Evolutionary conservation across 2,888 invertebrate species (phyloP), one percentile per base, ranked within the genome.

Genomic region (Molorchus minor): DNA sequence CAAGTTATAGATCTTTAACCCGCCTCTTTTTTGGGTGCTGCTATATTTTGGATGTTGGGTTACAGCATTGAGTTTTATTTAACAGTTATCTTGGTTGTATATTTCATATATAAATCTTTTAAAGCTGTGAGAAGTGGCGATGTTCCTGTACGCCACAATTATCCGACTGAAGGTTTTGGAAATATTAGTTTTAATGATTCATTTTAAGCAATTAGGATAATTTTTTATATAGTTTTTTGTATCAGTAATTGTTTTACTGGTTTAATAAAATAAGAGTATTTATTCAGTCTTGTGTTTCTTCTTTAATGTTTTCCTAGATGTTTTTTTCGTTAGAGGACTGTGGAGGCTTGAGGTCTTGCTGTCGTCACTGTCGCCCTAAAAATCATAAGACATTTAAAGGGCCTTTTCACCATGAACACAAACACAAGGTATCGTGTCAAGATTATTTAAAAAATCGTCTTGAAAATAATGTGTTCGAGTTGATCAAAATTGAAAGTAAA

Each of bases 1-100:
- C 90, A 3, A 87, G 86, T 46, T 86, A 89, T 67, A 82, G 83
- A 33, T 85, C 86, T 53, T 74, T 89, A 20, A 71, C 82, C 1
- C 85, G 85, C 80, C 69, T 88, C 21, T 74, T 78, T n/a, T 2
- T 53, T 87, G 0, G 85, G 87, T 1, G 83, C 83, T 47, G 64
- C 86, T 4, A 35, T 86, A 2, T 82, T 83, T 33, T 84, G 83
- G 79, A 67, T 84, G 36, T 81, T 85, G 49, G 86, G 86, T 40
- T 85, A 82, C 62, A 82, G 83, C 58, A 77, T 82, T n/a, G 61
- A 82, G n/a, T 77, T 80, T 35, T 86, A 85, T 70, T 55, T 84
- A 12, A 80, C 84, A 45, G 70, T 83, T 47, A 64, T 84, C 53
- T 66, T 84, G 4, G 65, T 79, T 10, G 43, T 82, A 40, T 87